Percentiles rank a stretch among this genome's conserved stretches.
Evolutionary conservation across 2,113 vertebrate genomes (phyloP).

Genomic region (Thamnophis sirtalis): DNA sequence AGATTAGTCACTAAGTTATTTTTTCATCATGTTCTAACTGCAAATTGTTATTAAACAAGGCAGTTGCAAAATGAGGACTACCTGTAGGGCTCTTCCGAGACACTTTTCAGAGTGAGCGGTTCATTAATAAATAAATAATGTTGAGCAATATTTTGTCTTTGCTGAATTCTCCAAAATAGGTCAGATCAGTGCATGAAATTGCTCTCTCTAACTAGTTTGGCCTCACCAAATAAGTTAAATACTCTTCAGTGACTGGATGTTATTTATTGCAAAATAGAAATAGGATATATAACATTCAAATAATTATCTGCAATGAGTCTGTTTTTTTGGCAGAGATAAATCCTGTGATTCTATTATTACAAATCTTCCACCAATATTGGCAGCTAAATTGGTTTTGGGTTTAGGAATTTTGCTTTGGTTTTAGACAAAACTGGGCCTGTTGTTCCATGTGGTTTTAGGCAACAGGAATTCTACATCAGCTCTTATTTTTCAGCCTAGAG

Average conservation of each 20-base stretch:
- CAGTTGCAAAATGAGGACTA: background rate
- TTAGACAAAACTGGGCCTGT: background rate
- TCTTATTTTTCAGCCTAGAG: background rate
- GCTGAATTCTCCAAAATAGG: background rate
- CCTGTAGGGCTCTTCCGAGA: background rate
- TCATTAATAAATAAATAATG: background rate
- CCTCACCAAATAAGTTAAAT: background rate
- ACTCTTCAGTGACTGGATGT: background rate
- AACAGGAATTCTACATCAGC: background rate
- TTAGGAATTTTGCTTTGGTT: background rate
- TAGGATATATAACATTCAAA: background rate
- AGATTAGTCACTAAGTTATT: background rate
- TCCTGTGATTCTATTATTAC: background rate
- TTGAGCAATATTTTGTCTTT: background rate
- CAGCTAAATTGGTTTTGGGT: background rate
- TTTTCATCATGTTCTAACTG: background rate
- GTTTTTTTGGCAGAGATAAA: background rate
- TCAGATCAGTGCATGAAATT: background rate
- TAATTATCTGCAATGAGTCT: background rate
- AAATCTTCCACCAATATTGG: background rate
- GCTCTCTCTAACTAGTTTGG: background rate
- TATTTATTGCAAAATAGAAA: background rate
- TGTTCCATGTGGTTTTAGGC: background rate
- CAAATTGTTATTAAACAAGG: background rate
- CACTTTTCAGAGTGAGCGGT: background rate